Percentiles rank a stretch among this genome's conserved stretches.
These are phyloP conservation scores for Nesoenas mayeri DNA, from an alignment of 2,113 vertebrate species.

Conservation along the genomic window DNA sequence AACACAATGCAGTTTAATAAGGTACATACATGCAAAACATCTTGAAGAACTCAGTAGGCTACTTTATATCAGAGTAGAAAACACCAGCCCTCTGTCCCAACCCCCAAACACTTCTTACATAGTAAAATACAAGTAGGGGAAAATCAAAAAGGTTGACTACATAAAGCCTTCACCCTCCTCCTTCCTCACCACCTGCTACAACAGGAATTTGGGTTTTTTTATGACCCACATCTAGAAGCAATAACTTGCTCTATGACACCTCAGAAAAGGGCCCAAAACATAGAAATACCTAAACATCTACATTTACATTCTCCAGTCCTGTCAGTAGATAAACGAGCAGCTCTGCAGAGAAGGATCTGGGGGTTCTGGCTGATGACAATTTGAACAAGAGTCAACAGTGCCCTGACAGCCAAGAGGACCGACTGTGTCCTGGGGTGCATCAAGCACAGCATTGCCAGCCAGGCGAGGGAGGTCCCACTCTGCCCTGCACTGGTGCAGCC, in stretches of 20 bases:
- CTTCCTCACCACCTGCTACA: not conserved
- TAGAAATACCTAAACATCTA: constrained; percentile 21
- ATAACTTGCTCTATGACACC: not conserved
- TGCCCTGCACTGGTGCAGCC: too few species aligned
- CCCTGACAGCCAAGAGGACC: too few species aligned
- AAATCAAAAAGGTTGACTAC: not conserved
- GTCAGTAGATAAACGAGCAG: not conserved
- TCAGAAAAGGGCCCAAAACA: constrained; percentile 3
- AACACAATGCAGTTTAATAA: not conserved
- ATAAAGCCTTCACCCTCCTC: not conserved
- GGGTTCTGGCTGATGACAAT: too few species aligned
- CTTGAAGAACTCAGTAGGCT: not conserved
- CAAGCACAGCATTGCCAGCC: too few species aligned
- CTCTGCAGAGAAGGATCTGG: too few species aligned
- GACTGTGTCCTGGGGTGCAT: too few species aligned
- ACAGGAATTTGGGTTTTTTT: not conserved
- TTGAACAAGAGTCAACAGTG: too few species aligned
- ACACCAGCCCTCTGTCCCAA: not conserved
- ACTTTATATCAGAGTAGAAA: not conserved
- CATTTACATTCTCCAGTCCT: not conserved
- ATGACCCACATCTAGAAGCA: not conserved
- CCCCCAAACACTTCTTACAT: constrained; percentile 50
- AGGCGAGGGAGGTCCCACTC: too few species aligned
- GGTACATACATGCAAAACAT: not conserved
- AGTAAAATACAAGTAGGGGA: constrained; percentile 48